These are phyloP conservation scores for Chlorops oryzae DNA, from an alignment of 1,140 invertebrate genomes.

Conservation along the genomic window DNA sequence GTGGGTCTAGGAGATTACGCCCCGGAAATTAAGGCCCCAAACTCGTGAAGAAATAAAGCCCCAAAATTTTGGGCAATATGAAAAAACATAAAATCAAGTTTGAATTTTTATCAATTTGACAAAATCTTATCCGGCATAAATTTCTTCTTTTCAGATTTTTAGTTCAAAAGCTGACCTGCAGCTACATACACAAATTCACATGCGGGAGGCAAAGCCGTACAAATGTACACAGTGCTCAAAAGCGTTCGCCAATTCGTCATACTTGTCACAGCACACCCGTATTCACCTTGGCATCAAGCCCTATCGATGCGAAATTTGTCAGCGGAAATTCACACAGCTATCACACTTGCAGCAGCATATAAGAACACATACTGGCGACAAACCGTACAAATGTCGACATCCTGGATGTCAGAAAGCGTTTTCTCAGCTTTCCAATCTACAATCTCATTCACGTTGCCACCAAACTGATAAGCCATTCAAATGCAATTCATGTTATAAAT, in stretches of 20 bases:
- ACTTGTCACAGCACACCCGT: constrained; percentile 96
- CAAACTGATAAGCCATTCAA: constrained; percentile 97
- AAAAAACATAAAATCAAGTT: too few species aligned
- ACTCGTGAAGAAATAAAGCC: too few species aligned
- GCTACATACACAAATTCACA: constrained; percentile 94
- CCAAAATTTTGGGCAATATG: too few species aligned
- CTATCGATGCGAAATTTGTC: constrained; percentile 95
- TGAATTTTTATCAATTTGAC: too few species aligned
- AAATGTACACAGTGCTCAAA: constrained; percentile 98
- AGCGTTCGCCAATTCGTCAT: constrained; percentile 98
- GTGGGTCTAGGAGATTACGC: too few species aligned
- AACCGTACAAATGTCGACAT: constrained; percentile 97
- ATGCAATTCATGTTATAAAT: constrained; percentile 96
- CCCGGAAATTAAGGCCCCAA: too few species aligned
- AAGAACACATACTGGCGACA: constrained; percentile 96
- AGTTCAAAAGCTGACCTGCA: constrained; percentile 95
- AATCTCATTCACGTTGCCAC: constrained; percentile 95
- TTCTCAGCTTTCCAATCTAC: constrained; percentile 95
- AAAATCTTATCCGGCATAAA: too few species aligned
- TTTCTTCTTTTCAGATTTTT: constrained; percentile 94
- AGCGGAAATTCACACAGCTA: constrained; percentile 97
- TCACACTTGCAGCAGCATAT: constrained; percentile 99
- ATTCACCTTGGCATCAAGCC: constrained; percentile 98
- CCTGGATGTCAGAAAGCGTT: constrained; percentile 98
- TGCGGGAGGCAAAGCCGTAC: constrained; percentile 98